These are phyloP conservation scores for Menidia beryllina DNA, from an alignment of 2,113 vertebrate species.

Conservation along the genomic window DNA sequence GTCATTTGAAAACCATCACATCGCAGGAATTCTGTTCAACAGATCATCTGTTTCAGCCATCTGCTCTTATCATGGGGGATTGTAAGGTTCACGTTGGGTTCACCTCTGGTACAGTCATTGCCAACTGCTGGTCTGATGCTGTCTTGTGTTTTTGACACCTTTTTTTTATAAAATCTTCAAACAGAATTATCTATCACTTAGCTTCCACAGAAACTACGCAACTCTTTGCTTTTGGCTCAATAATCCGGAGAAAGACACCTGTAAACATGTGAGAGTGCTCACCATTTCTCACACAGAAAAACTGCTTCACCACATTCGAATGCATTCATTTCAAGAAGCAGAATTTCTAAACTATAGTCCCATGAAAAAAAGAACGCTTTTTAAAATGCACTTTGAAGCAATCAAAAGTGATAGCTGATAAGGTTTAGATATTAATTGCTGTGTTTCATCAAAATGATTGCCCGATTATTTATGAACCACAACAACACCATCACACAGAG, in stretches of 20 bases:
- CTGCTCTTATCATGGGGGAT: slow-evolving; percentile 43
- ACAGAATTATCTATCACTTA: slow-evolving; percentile 15
- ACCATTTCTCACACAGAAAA: not conserved
- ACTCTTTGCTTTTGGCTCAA: slow-evolving; percentile 9
- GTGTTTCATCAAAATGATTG: not conserved
- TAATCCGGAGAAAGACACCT: not conserved
- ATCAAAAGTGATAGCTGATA: not conserved
- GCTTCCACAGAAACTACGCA: slow-evolving; percentile 12
- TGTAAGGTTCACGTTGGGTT: slow-evolving; percentile 41
- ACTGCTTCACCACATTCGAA: not conserved
- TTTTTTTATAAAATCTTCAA: not conserved
- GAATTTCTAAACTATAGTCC: not conserved
- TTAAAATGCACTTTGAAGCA: not conserved
- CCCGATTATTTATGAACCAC: too few species aligned
- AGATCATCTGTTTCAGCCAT: slow-evolving; percentile 65
- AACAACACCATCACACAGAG: too few species aligned
- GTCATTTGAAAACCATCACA: slow-evolving; percentile 31
- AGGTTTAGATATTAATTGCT: not conserved
- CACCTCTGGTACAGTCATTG: slow-evolving; percentile 31
- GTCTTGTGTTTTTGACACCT: slow-evolving; percentile 8
- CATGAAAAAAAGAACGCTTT: not conserved
- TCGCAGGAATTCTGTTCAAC: slow-evolving; percentile 38
- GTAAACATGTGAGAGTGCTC: not conserved
- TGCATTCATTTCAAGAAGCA: not conserved
- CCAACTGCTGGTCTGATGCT: slow-evolving; percentile 48